Evolutionary conservation across 2,797 vertebrate species (phyloP).

Genomic region (Chelon auratus): DNA sequence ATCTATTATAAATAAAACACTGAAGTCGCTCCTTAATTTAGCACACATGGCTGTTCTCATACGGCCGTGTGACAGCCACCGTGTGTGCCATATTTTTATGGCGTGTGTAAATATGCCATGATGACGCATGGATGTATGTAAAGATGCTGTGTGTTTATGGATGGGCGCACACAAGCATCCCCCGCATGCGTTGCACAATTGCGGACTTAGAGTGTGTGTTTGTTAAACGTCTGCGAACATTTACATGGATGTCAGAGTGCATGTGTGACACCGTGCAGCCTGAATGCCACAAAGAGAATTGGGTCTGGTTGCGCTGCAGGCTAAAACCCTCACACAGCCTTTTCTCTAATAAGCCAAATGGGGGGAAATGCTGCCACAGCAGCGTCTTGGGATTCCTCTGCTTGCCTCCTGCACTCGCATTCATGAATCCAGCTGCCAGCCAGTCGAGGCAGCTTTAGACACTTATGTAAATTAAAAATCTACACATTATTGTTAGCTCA

Average conservation of each 20-base stretch:
- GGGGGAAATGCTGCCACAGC: constrained; percentile 51
- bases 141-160: constrained; percentile 50
- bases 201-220: constrained; percentile 37
- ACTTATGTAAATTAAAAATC: constrained; percentile 64
- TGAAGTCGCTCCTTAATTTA: constrained; percentile 44
- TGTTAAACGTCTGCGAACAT: constrained; percentile 62
- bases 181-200: constrained; percentile 37
- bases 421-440: constrained; percentile 46
- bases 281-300: constrained; percentile 75
- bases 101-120: constrained; percentile 67
- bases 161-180: constrained; percentile 46
- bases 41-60: constrained; percentile 34
- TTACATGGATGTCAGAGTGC: constrained; percentile 60
- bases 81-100: constrained; percentile 50
- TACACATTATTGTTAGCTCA: constrained; percentile 15
- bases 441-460: constrained; percentile 34
- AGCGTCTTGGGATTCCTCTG: constrained; percentile 62
- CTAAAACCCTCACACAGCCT: constrained; percentile 65
- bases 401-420: constrained; percentile 56
- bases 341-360: constrained; percentile 73
- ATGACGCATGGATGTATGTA: constrained; percentile 56
- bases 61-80: constrained; percentile 36
- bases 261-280: constrained; percentile 66
- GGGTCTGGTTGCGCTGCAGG: constrained; percentile 75
- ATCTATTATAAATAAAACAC: constrained; percentile 67